Conservation (phyloP, 2,888 invertebrate species). For the Aethes cnicana region DNA sequence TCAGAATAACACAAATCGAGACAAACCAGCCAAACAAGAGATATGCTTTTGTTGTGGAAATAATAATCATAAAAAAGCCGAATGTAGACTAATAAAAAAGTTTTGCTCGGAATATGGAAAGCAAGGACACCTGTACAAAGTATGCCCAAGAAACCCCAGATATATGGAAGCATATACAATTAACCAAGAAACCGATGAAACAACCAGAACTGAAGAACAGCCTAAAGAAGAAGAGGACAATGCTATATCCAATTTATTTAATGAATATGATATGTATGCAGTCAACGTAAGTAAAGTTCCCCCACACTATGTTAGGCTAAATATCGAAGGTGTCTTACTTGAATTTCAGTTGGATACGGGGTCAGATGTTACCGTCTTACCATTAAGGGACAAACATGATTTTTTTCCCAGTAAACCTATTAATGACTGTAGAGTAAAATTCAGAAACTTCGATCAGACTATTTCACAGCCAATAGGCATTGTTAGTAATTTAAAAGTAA, state of each 20-base stretch:
- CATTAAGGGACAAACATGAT: neutral
- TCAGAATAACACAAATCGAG: no score
- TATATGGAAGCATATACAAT: neutral
- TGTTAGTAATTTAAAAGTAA: neutral
- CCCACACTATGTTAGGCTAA: neutral
- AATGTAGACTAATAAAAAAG: constrained; percentile 20
- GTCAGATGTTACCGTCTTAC: neutral
- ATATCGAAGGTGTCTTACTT: neutral
- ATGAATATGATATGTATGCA: neutral
- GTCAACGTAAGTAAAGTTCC: neutral
- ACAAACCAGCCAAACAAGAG: no score
- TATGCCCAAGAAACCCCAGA: constrained; percentile 6
- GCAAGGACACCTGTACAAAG: constrained; percentile 13
- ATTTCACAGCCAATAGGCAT: neutral
- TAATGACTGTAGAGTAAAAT: neutral
- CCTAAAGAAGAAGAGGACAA: neutral
- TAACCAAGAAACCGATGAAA: no score
- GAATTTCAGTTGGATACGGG: neutral
- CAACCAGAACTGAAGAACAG: neutral
- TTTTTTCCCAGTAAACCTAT: neutral
- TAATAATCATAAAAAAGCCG: constrained; percentile 14
- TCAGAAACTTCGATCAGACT: neutral
- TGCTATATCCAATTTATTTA: neutral
- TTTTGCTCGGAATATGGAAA: constrained; percentile 27
- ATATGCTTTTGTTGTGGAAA: constrained; percentile 18